phyloP scores from a whole-genome alignment of 2,797 vertebrate species.

The Oreochromis grahami region DNA sequence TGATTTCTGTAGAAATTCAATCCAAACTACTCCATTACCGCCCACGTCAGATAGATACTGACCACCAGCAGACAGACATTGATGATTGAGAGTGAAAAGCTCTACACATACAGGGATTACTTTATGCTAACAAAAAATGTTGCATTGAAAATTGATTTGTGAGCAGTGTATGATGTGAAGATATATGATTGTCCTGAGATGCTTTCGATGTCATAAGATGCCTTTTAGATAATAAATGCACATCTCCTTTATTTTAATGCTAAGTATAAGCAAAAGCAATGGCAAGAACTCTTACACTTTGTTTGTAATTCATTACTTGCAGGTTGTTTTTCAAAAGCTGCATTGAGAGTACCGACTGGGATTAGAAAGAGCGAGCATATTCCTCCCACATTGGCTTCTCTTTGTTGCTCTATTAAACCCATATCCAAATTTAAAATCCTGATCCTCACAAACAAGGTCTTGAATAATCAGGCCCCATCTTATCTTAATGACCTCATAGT shows the following conservation, averaged over 20 bases:
- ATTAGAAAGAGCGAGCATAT: neutral
- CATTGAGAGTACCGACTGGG: neutral
- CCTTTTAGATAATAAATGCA: neutral
- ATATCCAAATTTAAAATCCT: neutral
- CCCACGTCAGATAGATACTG: neutral
- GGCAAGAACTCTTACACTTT: neutral
- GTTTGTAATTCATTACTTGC: neutral
- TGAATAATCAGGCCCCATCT: neutral
- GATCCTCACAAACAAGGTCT: neutral
- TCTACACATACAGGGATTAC: neutral
- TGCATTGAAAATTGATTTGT: neutral
- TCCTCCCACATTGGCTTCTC: neutral
- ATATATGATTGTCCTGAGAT: neutral
- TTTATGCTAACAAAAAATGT: neutral
- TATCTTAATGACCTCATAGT: neutral
- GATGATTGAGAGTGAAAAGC: neutral
- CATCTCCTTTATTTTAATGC: neutral
- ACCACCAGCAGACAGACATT: neutral
- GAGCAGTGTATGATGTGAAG: neutral
- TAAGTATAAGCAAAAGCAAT: neutral
- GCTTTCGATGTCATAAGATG: neutral
- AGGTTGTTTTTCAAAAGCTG: neutral
- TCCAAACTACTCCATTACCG: neutral
- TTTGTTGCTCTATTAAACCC: neutral
- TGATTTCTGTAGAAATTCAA: neutral